These are phyloP conservation scores for Agrypnia vestita DNA, from an alignment of 1,140 invertebrate genomes.

Conservation along the genomic window DNA sequence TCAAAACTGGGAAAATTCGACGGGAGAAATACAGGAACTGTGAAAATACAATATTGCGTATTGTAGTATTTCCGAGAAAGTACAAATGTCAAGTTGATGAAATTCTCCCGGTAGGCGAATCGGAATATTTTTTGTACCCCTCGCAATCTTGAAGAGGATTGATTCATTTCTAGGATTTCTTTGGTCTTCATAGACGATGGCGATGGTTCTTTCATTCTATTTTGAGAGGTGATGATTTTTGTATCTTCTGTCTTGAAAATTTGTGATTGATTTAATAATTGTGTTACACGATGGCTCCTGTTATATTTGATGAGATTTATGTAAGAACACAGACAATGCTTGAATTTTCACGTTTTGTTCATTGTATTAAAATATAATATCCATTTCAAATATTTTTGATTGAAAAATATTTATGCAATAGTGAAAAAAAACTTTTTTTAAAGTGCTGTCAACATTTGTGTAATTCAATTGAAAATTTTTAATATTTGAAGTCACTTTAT, in stretches of 20 bases:
- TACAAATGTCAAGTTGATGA: conserved; percentile 33
- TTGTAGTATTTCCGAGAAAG: conserved; percentile 28
- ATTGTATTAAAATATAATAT: too few species aligned
- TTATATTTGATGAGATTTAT: background rate
- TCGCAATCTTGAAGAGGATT: conserved; percentile 10
- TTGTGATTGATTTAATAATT: background rate
- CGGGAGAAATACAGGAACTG: conserved; percentile 11
- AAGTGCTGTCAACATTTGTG: too few species aligned
- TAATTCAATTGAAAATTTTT: too few species aligned
- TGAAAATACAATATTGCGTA: conserved; percentile 41
- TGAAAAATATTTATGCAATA: too few species aligned
- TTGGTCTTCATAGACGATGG: background rate
- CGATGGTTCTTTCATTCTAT: background rate
- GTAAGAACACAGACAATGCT: too few species aligned
- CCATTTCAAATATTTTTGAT: too few species aligned
- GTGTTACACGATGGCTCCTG: background rate
- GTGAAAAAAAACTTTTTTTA: too few species aligned
- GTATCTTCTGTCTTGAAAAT: too few species aligned
- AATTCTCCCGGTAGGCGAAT: conserved; percentile 10
- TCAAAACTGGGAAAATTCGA: conserved; percentile 25
- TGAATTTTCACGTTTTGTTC: too few species aligned
- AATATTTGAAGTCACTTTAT: too few species aligned
- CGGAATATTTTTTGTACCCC: background rate
- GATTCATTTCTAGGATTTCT: background rate
- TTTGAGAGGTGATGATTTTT: too few species aligned